Base-by-base conservation (phyloP, 2,113 vertebrate species). In the Psilopogon haemacephalus region DNA sequence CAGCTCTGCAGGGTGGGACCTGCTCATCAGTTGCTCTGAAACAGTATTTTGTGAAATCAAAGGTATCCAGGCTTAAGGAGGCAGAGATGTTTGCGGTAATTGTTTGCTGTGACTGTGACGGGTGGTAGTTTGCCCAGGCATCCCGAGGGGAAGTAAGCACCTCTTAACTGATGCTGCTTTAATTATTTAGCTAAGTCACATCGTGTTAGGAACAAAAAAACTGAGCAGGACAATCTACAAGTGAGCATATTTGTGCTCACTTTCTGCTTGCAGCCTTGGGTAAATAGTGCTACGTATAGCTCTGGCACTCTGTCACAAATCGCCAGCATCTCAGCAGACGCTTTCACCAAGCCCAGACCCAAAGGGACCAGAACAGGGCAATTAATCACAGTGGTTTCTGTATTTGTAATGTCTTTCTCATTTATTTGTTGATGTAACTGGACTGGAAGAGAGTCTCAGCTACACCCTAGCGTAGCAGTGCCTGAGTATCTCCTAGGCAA, bases 331-430 rank as follows among this genome's bases (percentile, higher is more conserved):
- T 95, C 83, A 90, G 79, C 76, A 94, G 64, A 72, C 64, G 64
- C 60, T 84, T 96, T 95, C 85, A 79, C 90, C 74, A 88, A 95
- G 79, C 90, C 76, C 48, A 85, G 74, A 95, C 65, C 26, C 37
- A 80, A 94, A 97, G 93, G 58, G 89, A 89, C 56, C 83, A 71
- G 95, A 97, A 97, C 88, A 97, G 85, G 85, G 91, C 83, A 91
- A 84, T 95, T 95, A 94, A 93, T 93, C 85, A 94, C 92, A 95
- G 54, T 71, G 10, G 37, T 54, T 95, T 96, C 88, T 91, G 21
- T 94, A 59, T 89, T 84, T 79, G 86, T 88, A 5, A 62, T 97
- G 94, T 94, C 83, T 97, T 95, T 96, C 73, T 96, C 82, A 70
- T 95, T 62, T 71, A 62, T 86, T 89, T 44, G n/a, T 52, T 80